Evolutionary conservation across 1,140 invertebrate species (phyloP).

Genomic region (Drosophila gunungcola): DNA sequence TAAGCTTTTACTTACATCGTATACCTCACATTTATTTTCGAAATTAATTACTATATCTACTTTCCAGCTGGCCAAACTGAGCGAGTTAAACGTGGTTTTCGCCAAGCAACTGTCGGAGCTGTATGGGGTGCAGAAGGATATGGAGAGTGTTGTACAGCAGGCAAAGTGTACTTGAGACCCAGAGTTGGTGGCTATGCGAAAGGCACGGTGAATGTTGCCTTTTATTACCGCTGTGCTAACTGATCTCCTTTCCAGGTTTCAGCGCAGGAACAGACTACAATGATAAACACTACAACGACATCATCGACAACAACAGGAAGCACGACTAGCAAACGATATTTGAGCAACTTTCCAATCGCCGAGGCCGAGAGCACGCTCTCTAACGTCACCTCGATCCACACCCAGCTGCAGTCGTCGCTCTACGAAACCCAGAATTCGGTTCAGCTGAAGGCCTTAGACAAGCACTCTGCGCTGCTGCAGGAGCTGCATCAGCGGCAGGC

Average conservation of each 20-base stretch:
- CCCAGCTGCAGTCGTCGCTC: constrained; percentile 81
- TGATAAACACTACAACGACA: constrained; percentile 73
- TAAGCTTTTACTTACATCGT: no score
- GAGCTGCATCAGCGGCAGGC: constrained; percentile 77
- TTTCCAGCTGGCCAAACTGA: constrained; percentile 77
- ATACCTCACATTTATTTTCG: no score
- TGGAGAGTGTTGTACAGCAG: constrained; percentile 85
- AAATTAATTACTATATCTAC: background rate
- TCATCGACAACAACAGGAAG: constrained; percentile 62
- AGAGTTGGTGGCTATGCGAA: constrained; percentile 71
- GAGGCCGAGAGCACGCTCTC: constrained; percentile 84
- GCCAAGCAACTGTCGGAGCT: constrained; percentile 77
- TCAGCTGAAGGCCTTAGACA: constrained; percentile 72
- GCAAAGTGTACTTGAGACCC: constrained; percentile 85
- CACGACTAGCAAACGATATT: constrained; percentile 78
- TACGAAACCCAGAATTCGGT: constrained; percentile 73
- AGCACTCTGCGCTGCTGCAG: constrained; percentile 73
- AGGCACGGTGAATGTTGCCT: constrained; percentile 37
- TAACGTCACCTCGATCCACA: constrained; percentile 83
- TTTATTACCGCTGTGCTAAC: background rate
- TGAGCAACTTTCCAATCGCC: constrained; percentile 74
- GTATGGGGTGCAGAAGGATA: constrained; percentile 86
- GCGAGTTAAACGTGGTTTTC: constrained; percentile 77
- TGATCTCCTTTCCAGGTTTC: constrained; percentile 61
- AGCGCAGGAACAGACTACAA: constrained; percentile 77